Base-by-base conservation (phyloP, 1,140 invertebrate genomes). In the Probaryconus sp. region DNA sequence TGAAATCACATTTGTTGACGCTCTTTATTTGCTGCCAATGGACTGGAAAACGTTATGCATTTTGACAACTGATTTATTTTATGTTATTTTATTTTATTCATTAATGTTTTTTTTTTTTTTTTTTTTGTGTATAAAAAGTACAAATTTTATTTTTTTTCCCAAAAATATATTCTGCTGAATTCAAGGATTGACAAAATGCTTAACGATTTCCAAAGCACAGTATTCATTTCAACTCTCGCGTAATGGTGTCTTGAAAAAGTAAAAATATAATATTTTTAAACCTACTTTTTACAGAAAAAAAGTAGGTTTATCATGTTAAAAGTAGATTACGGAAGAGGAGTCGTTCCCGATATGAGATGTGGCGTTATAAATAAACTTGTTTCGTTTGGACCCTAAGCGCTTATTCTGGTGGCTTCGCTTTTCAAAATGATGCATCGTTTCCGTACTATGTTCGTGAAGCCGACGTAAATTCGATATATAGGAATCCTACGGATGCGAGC, bases 291-390 rank as follows among this genome's bases (percentile, higher is more conserved):
- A n/a, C n/a, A 7, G 21, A 9, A 31, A 10, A 31, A 31, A 31
- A 7, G 9, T 10, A 24, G 2, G 18, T 10, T 43, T n/a, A 30
- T 30, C 31, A 11, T 35, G 30, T 14, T 14, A 14, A 51, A 26
- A 50, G 42, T 55, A 55, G 40, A 10, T 14, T 17, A 55, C 48
- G 31, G 30, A 33, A 50, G 33, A 9, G n/a, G 48, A 51, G 40
- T 58, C 17, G 26, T 20, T 67, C 28, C 24, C 16, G 30, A 58
- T 38, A 38, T 16, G 14, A 13, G 31, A 55, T 11, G 14, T 20
- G 11, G 24, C 33, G 31, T n/a, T 53, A 75, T 69, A 71, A 70
- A 75, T 70, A 61, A 70, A 40, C 30, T 47, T 30, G 18, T 74
- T 67, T 61, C 63, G 33, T 68, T 68, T 50, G 13, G 37, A 47